phyloP scores from a whole-genome alignment of 2,113 vertebrate genomes.

The Otocyon megalotis region DNA sequence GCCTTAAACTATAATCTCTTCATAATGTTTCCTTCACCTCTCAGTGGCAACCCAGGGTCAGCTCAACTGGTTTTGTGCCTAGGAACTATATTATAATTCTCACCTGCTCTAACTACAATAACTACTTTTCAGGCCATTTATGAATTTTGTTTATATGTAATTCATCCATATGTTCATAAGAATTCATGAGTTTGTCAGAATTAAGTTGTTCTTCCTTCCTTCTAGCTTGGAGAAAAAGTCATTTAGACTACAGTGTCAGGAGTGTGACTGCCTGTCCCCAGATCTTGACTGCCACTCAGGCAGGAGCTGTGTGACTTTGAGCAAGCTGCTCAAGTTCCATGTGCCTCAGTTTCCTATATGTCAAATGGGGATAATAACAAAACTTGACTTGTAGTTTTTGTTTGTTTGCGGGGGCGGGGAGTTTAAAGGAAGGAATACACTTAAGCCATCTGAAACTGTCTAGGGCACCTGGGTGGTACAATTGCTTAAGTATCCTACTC shows the following conservation, averaged over 20 bases:
- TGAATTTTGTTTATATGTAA: not conserved
- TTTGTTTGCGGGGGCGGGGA: not conserved
- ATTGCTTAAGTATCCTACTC: not conserved
- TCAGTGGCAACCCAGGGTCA: not conserved
- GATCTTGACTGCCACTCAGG: not conserved
- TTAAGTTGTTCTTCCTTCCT: not conserved
- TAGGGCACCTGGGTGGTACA: not conserved
- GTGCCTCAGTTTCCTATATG: not conserved
- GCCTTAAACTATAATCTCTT: not conserved
- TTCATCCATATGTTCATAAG: not conserved
- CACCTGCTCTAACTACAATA: not conserved
- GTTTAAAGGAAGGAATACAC: not conserved
- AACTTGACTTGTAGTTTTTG: not conserved
- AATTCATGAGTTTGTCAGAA: not conserved
- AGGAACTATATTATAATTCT: not conserved
- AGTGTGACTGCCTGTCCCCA: not conserved
- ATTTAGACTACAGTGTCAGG: not conserved
- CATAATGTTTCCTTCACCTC: not conserved
- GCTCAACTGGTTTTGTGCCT: not conserved
- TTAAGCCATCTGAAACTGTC: not conserved
- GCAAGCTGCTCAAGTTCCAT: not conserved
- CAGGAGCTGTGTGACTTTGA: not conserved
- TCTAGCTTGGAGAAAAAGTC: not conserved
- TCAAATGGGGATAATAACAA: not conserved
- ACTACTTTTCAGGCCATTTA: not conserved